Base-by-base conservation (phyloP, 1,140 invertebrate species). In the Eciton burchellii region DNA sequence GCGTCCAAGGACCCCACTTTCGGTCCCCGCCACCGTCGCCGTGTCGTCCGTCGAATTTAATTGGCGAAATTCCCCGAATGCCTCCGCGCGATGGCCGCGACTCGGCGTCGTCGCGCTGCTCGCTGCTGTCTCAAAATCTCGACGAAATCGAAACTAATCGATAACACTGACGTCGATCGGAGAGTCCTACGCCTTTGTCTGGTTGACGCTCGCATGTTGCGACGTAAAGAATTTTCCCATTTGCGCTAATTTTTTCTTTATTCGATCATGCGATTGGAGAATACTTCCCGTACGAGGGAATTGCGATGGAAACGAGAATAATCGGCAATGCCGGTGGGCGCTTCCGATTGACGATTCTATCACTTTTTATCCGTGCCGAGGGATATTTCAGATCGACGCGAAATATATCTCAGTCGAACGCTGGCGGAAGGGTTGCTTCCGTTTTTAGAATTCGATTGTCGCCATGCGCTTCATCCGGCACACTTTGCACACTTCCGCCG, bases 11-110 rank as follows among this genome's bases (percentile, higher is more conserved):
- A 35, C 57, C 52, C 71, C 65, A 26, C 81, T 35, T 24, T 3
- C 2, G 45, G 21, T 49, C 5, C 14, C 16, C 24, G 12, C 45
- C 19, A 14, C 26, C 41, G 45, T 29, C 60, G 29, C 56, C 62
- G 49, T 77, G 59, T 81, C 76, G 59, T 87, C 60, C 68, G 77
- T 85, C 83, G 72, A 88, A 85, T 88, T 88, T 88, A 88, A 88
- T 88, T 88, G 87, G 87, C 86, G 68, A 88, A 88, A 88, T 88
- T 88, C 86, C 77, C 83, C 19, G 84, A 84, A 87, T 85, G 86
- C 83, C 45, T 88, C n/a, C 81, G 57, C 81, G 57, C 74, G 73
- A 52, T 84, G 60, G 57, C 68, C 60, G 82, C 76, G 72, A 79
- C 66, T 87, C 63, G 49, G 86, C 63, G 49, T 19, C 26, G 54